These are phyloP conservation scores for Sinosuthora webbiana DNA, from an alignment of 2,113 vertebrate genomes.

Conservation along the genomic window DNA sequence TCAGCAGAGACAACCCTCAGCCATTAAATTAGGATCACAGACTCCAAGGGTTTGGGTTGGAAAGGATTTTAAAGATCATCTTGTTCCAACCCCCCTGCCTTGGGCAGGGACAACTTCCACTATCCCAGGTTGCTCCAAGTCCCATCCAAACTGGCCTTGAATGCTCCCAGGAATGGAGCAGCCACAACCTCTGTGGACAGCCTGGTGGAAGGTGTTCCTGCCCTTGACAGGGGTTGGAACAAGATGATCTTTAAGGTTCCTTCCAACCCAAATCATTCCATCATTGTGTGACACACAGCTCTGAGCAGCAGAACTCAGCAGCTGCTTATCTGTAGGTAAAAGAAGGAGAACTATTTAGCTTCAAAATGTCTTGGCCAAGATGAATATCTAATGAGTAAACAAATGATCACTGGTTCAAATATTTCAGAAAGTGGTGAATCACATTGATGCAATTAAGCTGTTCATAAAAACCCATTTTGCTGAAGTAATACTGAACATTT, in stretches of 20 bases:
- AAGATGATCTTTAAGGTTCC: background rate
- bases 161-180: background rate
- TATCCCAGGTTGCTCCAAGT: accelerated
- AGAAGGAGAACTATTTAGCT: background rate
- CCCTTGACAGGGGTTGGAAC: background rate
- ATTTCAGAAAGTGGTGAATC: background rate
- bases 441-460: background rate
- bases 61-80: background rate
- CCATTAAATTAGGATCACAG: background rate
- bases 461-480: background rate
- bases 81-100: background rate
- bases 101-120: background rate
- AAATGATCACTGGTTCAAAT: background rate
- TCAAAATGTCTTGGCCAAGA: background rate
- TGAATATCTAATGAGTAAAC: background rate
- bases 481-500: background rate
- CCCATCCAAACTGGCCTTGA: background rate
- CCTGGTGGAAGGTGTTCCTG: background rate
- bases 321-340: background rate
- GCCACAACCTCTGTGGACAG: background rate
- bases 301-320: background rate
- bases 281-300: background rate
- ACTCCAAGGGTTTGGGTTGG: background rate
- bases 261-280: background rate
- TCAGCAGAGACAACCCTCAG: background rate